Evolutionary conservation across 2,113 vertebrate species (phyloP).

Genomic region (Centropus bengalensis): DNA sequence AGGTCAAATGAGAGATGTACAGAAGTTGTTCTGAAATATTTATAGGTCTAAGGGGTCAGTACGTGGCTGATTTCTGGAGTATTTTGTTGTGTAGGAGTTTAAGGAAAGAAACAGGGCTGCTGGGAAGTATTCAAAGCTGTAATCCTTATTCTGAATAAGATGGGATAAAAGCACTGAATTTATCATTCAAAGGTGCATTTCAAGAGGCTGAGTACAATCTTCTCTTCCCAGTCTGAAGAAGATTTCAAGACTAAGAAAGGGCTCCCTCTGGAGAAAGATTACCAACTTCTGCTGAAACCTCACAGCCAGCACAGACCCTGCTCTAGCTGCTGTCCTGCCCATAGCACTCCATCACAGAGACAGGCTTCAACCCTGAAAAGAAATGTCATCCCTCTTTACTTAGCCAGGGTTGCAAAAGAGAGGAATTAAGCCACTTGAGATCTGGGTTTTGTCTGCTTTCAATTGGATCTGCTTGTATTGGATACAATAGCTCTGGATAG

Average conservation of each 20-base stretch:
- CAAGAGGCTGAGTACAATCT: neutral
- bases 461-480: neutral
- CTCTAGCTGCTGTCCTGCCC: neutral
- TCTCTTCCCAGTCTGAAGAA: neutral
- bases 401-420: neutral
- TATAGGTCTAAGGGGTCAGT: neutral
- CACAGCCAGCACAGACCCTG: rapidly evolving
- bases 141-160: neutral
- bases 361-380: neutral
- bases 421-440: neutral
- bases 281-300: neutral
- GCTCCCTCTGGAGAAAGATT: constrained; percentile 40
- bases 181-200: neutral
- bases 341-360: neutral
- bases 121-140: neutral
- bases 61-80: neutral
- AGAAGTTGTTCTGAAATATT: neutral
- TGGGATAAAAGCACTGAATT: neutral
- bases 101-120: neutral
- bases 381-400: neutral
- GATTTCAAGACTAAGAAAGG: constrained; percentile 3
- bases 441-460: neutral
- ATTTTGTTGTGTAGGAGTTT: neutral
- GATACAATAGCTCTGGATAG: neutral
- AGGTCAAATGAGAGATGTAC: neutral